Evolutionary conservation across 2,888 invertebrate species (phyloP).

Genomic region (Ophioninae sp.): DNA sequence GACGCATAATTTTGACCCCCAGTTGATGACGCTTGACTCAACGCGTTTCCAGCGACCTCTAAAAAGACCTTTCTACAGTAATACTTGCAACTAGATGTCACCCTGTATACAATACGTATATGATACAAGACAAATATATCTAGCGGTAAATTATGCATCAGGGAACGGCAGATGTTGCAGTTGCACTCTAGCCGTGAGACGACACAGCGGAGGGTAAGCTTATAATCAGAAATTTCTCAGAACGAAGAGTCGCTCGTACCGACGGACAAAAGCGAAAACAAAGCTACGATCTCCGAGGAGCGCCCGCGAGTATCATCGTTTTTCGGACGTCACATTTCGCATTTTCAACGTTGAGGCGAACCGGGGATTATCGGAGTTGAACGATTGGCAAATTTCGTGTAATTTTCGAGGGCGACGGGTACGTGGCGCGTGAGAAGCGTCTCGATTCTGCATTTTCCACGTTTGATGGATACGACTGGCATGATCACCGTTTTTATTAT

Average conservation of each 20-base stretch:
- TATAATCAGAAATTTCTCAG: slow-evolving; percentile 41
- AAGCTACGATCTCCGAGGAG: slow-evolving; percentile 21
- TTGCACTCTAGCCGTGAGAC: slow-evolving; percentile 4
- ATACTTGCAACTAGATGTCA: too few species aligned
- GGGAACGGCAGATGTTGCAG: slow-evolving; percentile 48
- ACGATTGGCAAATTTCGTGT: not conserved
- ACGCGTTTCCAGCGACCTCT: too few species aligned
- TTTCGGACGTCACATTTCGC: not conserved
- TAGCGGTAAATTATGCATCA: slow-evolving; percentile 9
- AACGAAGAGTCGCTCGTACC: slow-evolving; percentile 35
- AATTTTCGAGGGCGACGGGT: not conserved
- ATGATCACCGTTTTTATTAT: not conserved
- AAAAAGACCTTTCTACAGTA: too few species aligned
- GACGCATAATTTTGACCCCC: too few species aligned
- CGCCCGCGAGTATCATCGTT: not conserved
- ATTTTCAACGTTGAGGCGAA: not conserved
- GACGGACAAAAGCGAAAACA: slow-evolving; percentile 45
- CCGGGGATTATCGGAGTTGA: not conserved
- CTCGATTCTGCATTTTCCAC: not conserved
- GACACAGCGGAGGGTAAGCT: slow-evolving; percentile 3
- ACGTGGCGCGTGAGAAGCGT: not conserved
- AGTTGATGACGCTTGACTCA: too few species aligned
- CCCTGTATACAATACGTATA: too few species aligned
- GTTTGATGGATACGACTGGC: not conserved
- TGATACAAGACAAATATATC: not conserved